Evolutionary conservation across 2,888 invertebrate genomes (phyloP).

Genomic region (Scaptomyza flava): DNA sequence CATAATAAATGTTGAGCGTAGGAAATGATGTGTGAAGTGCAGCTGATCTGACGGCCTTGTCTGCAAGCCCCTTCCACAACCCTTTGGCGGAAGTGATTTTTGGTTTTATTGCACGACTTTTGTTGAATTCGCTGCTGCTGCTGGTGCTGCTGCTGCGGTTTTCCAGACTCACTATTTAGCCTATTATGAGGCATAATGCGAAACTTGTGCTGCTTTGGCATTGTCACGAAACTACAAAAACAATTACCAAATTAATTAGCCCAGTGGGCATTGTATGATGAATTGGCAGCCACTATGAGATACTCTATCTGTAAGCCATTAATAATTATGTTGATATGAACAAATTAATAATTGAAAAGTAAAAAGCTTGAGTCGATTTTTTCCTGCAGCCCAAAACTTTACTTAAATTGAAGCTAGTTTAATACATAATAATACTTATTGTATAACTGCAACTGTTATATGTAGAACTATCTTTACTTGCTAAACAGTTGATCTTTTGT

Average conservation of each 20-base stretch:
- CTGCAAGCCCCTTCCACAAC: conserved; percentile 7
- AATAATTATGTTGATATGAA: too few species aligned
- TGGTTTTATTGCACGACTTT: conserved; percentile 54
- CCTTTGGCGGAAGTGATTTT: conserved; percentile 67
- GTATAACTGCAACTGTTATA: too few species aligned
- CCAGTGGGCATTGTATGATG: neutral
- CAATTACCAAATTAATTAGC: conserved; percentile 3
- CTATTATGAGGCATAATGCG: conserved; percentile 17
- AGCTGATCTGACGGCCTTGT: conserved; percentile 30
- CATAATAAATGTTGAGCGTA: conserved; percentile 69
- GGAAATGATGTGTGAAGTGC: conserved; percentile 71
- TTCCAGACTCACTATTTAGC: conserved; percentile 1
- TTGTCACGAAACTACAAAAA: neutral
- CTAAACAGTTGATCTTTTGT: conserved; percentile 3
- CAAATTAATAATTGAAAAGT: too few species aligned
- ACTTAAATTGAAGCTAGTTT: too few species aligned
- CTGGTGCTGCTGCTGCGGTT: neutral
- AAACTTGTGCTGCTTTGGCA: conserved; percentile 15
- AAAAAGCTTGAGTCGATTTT: too few species aligned
- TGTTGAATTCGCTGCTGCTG: neutral
- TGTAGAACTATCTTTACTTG: neutral
- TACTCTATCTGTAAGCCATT: neutral
- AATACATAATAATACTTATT: too few species aligned
- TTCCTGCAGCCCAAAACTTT: too few species aligned
- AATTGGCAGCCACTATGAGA: neutral